A percentile compares a stretch with the other conserved stretches of the same genome.
Conservation (phyloP, 2,888 invertebrate genomes). For the Netelia virgata region DNA sequence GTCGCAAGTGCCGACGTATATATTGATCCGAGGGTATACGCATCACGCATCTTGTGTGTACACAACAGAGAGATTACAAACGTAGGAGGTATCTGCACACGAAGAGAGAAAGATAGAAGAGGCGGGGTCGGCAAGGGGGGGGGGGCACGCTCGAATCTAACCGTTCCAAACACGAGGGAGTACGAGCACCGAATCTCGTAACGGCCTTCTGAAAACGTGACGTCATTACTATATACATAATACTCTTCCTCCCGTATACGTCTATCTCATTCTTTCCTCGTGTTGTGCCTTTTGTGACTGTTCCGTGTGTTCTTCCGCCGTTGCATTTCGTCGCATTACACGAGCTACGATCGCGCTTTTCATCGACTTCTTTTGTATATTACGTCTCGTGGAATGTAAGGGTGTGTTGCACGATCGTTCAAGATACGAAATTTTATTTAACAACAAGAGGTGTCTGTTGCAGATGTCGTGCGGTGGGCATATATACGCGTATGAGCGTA, state of each 20-base stretch:
- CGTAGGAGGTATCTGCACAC: neutral
- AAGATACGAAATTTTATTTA: neutral
- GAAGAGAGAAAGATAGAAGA: constrained; percentile 1
- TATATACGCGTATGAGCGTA: neutral
- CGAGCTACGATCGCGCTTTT: neutral
- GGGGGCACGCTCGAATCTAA: constrained; percentile 70
- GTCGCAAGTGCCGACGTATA: neutral
- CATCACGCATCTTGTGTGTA: neutral
- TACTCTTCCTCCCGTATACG: constrained; percentile 54
- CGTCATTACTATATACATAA: constrained; percentile 73
- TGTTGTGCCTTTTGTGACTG: constrained; percentile 53
- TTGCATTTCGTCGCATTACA: neutral
- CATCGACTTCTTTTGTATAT: too few species aligned
- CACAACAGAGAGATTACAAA: constrained; percentile 8
- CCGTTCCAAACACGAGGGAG: constrained; percentile 72
- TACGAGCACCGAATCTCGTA: constrained; percentile 68
- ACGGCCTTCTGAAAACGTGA: constrained; percentile 71
- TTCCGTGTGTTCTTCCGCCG: constrained; percentile 66
- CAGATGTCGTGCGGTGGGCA: neutral
- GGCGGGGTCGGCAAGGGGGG: constrained; percentile 39
- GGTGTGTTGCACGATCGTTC: neutral
- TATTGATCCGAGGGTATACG: neutral
- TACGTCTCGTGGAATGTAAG: too few species aligned
- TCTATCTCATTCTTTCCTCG: constrained; percentile 7
- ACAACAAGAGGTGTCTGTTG: neutral